Evolutionary conservation across 2,797 vertebrate species (phyloP), one percentile per base, ranked within the genome.

Genomic region (Heliangelus exortis): DNA sequence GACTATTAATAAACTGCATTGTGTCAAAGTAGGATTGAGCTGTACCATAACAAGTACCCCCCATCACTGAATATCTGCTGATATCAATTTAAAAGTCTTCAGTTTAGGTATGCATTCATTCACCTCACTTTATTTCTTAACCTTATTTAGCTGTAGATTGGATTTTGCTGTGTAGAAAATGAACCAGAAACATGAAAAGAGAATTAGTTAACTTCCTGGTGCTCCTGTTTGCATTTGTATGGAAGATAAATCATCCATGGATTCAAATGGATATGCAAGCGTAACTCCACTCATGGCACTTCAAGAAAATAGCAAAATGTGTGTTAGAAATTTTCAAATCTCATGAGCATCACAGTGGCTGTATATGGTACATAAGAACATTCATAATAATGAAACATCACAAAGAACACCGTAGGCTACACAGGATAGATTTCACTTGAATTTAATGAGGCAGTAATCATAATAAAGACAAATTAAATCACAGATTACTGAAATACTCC

Each of bases 361-460:
- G 66, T 74, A 69, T 54, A 29, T 28, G 12, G 68, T 91, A 58
- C 11, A 48, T 47, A 15, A 81, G 43, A 94, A 88, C 34, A 95
- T 14, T 41, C 39, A 65, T 31, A 87, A 82, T 6, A 81, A 33
- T 72, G 78, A 91, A 83, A 63, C 76, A 83, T 67, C 83, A 89
- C 88, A 87, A 83, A 95, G 90, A 54, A 85, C 58, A 92, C 77
- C 4, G 0, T 36, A 90, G 66, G 25, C 55, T 80, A 88, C 72
- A 86, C 77, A 87, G 45, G 47, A 69, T 72, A 59, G 45, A 84
- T 87, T 95, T 93, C 73, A 87, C 73, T 95, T 96, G 67, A 84
- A 73, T 97, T 97, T 96, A 97, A 94, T 97, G 91, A 97, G 43
- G 76, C 89, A 92, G 15, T 93, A 71, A 89, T 92, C 55, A 75